Conservation (phyloP, 1,140 invertebrate species). For the Lerema accius region DNA sequence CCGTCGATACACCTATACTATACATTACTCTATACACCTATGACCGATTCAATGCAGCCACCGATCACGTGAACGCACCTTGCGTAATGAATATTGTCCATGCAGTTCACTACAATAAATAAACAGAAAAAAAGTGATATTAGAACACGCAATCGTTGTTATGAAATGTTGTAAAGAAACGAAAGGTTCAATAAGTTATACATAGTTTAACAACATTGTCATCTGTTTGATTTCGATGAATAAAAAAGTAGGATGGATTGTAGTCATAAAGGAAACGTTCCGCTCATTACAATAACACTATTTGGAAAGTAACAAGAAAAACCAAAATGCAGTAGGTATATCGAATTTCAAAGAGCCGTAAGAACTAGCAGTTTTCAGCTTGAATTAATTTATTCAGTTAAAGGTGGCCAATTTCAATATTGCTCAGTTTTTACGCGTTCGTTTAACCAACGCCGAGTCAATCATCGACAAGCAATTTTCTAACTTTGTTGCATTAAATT, state of each 20-base stretch:
- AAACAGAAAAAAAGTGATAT: constrained; percentile 49
- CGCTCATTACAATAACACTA: background rate
- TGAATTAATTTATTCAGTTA: background rate
- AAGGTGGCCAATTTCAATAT: background rate
- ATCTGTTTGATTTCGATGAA: background rate
- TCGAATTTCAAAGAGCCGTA: background rate
- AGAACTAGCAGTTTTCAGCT: background rate
- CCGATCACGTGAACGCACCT: constrained; percentile 68
- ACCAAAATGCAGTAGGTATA: background rate
- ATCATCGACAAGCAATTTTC: constrained; percentile 3
- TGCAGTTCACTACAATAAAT: constrained; percentile 58
- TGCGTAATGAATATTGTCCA: constrained; percentile 63
- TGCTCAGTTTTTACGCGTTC: background rate
- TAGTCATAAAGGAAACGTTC: background rate
- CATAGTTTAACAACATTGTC: too few species aligned
- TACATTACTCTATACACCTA: constrained; percentile 40
- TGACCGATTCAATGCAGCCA: constrained; percentile 59
- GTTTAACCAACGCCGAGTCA: background rate
- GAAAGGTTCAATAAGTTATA: background rate
- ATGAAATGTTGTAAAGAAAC: constrained; percentile 7
- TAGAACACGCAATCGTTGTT: constrained; percentile 11
- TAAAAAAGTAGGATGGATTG: background rate
- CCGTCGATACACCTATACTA: constrained; percentile 62
- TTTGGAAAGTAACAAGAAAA: background rate
- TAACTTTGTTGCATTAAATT: constrained; percentile 25